Conservation (phyloP, 2,888 invertebrate species). For the Eustalomyia histrio region DNA sequence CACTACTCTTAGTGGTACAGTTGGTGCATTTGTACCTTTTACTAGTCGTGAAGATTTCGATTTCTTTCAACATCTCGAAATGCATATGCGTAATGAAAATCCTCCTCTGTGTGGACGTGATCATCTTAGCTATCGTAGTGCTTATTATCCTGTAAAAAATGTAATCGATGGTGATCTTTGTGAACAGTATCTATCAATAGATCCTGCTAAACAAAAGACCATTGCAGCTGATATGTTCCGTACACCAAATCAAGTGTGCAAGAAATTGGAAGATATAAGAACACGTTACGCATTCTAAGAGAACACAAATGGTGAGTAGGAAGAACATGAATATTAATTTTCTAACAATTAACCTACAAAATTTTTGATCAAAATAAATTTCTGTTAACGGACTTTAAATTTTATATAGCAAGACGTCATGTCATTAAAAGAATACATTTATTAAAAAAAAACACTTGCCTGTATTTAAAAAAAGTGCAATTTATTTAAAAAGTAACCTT, state of each 20-base stretch:
- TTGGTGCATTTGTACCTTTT: conserved; percentile 96
- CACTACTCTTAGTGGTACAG: conserved; percentile 95
- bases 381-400: too few relatives aligned
- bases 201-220: conserved; percentile 94
- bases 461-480: too few relatives aligned
- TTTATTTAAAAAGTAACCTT: too few relatives aligned
- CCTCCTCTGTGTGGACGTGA: conserved; percentile 98
- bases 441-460: too few relatives aligned
- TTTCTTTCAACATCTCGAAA: conserved; percentile 99
- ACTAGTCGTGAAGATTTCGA: conserved; percentile 98
- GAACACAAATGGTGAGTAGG: neutral
- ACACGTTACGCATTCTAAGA: conserved; percentile 98
- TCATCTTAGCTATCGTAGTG: conserved; percentile 97
- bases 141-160: conserved; percentile 95
- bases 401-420: too few relatives aligned
- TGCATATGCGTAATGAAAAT: conserved; percentile 99
- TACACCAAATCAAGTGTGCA: conserved; percentile 97
- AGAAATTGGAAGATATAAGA: conserved; percentile 98
- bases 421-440: too few relatives aligned
- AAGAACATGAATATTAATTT: too few relatives aligned
- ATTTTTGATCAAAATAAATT: too few relatives aligned
- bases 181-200: conserved; percentile 98
- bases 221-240: conserved; percentile 97
- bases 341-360: too few relatives aligned
- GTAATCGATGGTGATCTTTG: conserved; percentile 99